phyloP scores from a whole-genome alignment of 2,113 vertebrate species.

The Chaenogobius annularis region DNA sequence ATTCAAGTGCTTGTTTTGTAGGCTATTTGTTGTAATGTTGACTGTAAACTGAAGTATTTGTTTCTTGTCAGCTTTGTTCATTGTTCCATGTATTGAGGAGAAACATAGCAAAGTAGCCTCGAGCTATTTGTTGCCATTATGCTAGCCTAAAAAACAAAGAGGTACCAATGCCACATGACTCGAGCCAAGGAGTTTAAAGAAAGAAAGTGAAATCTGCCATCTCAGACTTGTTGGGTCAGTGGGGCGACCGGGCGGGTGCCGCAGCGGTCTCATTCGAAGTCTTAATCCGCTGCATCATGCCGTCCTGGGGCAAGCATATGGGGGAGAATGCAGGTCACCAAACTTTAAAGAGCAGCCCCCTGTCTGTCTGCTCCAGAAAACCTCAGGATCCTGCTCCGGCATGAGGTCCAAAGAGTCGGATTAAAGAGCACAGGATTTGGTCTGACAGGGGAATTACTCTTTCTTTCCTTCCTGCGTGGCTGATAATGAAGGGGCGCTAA shows the following conservation, averaged over 20 bases:
- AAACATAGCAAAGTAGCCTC: slow-evolving; percentile 13
- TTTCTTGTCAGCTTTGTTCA: neutral
- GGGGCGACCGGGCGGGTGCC: slow-evolving; percentile 9
- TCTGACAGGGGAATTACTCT: slow-evolving; percentile 62
- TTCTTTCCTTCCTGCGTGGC: slow-evolving; percentile 30
- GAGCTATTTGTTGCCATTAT: slow-evolving; percentile 7
- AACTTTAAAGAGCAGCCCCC: slow-evolving; percentile 52
- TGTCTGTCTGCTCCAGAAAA: slow-evolving; percentile 67
- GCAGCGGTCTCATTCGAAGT: slow-evolving; percentile 46
- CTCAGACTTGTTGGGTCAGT: slow-evolving; percentile 37
- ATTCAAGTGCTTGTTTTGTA: too few species aligned
- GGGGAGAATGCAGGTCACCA: slow-evolving; percentile 70
- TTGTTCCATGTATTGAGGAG: slow-evolving; percentile 9
- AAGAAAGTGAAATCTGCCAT: slow-evolving; percentile 5
- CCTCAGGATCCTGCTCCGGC: slow-evolving; percentile 54
- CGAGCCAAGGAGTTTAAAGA: neutral
- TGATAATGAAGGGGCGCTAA: neutral
- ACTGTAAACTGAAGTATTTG: neutral
- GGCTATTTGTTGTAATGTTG: neutral
- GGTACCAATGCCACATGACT: neutral
- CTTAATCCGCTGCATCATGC: slow-evolving; percentile 60
- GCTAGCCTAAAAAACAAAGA: neutral
- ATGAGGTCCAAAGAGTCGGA: slow-evolving; percentile 58
- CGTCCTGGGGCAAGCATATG: slow-evolving; percentile 59
- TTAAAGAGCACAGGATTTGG: slow-evolving; percentile 52